phyloP scores from a whole-genome alignment of 2,888 invertebrate species.

The Mythimna vitellina region DNA sequence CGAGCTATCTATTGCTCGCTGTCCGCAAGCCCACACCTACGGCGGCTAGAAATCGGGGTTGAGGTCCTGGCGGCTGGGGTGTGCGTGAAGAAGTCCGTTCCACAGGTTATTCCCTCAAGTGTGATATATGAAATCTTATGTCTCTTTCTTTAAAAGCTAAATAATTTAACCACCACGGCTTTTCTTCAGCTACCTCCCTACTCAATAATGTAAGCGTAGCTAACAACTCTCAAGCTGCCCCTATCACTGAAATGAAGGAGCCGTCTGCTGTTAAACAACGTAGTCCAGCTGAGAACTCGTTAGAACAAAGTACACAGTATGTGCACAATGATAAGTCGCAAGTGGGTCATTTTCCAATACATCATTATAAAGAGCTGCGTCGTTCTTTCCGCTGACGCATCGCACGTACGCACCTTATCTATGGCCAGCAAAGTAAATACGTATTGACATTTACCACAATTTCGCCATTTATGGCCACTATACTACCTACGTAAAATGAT shows the following conservation, averaged over 20 bases:
- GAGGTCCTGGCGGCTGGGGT: too few species aligned
- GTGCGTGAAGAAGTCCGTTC: too few species aligned
- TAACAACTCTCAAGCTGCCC: neutral
- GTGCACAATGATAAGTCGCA: constrained; percentile 15
- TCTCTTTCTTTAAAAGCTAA: neutral
- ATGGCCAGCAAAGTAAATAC: neutral
- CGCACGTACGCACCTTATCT: constrained; percentile 40
- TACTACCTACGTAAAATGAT: constrained; percentile 10
- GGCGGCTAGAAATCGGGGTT: too few species aligned
- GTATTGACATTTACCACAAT: constrained; percentile 44
- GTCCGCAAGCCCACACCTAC: too few species aligned
- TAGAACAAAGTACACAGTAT: constrained; percentile 1
- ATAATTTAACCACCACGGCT: neutral
- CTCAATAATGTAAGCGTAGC: neutral
- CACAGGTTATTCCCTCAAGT: too few species aligned
- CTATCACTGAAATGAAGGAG: neutral
- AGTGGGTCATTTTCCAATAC: constrained; percentile 36
- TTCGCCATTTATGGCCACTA: constrained; percentile 13
- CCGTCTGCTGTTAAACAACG: neutral
- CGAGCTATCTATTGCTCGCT: too few species aligned
- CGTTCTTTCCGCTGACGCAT: constrained; percentile 41
- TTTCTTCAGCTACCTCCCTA: neutral
- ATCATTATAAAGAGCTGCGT: constrained; percentile 30
- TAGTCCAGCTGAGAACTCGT: neutral
- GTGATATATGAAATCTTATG: neutral